Conservation (phyloP, 35 echinoderm and acorn worm genomes). For the Ophioderma brevispina region DNA sequence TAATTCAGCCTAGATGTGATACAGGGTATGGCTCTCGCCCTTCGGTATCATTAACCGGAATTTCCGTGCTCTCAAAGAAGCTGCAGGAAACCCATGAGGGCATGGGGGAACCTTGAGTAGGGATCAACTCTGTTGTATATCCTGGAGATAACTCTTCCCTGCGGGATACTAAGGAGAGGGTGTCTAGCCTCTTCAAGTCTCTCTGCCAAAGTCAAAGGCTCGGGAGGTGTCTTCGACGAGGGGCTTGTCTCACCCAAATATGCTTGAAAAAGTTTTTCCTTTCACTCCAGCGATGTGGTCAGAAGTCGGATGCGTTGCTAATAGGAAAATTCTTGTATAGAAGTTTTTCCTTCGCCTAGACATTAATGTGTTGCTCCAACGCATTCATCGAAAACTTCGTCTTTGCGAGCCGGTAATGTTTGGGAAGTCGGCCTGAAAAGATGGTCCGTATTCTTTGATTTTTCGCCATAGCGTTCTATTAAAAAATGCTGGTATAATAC, state of each 20-base stretch:
- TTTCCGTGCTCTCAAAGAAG: background rate
- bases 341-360: slow-evolving; percentile 19
- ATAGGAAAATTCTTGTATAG: slow-evolving; percentile 30
- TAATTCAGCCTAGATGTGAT: background rate
- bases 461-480: slow-evolving; percentile 81
- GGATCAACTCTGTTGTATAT: too few species aligned
- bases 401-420: slow-evolving; percentile 19
- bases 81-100: background rate
- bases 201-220: background rate
- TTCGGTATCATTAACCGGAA: background rate
- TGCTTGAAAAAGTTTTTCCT: background rate
- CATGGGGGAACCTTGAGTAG: background rate
- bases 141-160: too few species aligned
- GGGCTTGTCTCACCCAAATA: background rate
- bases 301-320: slow-evolving; percentile 13
- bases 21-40: background rate
- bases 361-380: slow-evolving; percentile 33
- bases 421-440: slow-evolving; percentile 61
- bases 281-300: slow-evolving; percentile 3
- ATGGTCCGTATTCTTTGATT: slow-evolving; percentile 70
- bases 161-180: background rate
- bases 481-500: slow-evolving; percentile 74
- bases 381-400: slow-evolving; percentile 51
- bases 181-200: background rate
- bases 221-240: background rate